phyloP scores from a whole-genome alignment of 1,140 invertebrate species.

The Ceratosolen fusciceps region DNA sequence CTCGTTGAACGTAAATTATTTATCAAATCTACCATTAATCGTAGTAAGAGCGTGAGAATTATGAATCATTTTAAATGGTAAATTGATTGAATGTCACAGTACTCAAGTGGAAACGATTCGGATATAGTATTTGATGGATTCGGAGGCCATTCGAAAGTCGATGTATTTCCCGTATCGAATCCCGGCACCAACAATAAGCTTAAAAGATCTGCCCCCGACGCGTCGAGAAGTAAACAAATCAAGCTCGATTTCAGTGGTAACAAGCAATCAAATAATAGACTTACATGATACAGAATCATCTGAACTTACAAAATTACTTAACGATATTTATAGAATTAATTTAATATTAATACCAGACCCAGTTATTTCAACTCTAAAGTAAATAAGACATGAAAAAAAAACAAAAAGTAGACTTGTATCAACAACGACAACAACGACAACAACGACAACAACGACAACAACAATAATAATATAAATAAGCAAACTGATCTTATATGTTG shows the following conservation, averaged over 20 bases:
- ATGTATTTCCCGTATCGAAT: constrained; percentile 55
- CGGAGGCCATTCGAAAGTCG: constrained; percentile 61
- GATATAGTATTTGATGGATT: constrained; percentile 59
- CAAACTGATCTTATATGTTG: no score
- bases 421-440: no score
- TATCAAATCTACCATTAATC: neutral
- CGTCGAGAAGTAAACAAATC: constrained; percentile 43
- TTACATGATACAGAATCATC: constrained; percentile 48
- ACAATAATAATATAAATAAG: no score
- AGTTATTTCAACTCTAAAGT: no score
- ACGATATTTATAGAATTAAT: no score
- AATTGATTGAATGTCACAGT: constrained; percentile 11
- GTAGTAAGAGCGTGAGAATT: no score
- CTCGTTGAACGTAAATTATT: constrained; percentile 2
- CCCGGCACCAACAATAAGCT: constrained; percentile 31
- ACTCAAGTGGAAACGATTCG: constrained; percentile 2
- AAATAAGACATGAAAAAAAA: no score
- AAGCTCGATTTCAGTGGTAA: constrained; percentile 50
- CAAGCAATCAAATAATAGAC: constrained; percentile 44
- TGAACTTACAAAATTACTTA: constrained; percentile 46
- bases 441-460: no score
- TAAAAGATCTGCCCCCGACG: constrained; percentile 39
- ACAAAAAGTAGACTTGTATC: no score
- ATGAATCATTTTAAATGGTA: neutral
- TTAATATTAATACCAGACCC: no score